Base-by-base conservation (phyloP, 2,113 vertebrate genomes). In the Dolichotis patagonum region DNA sequence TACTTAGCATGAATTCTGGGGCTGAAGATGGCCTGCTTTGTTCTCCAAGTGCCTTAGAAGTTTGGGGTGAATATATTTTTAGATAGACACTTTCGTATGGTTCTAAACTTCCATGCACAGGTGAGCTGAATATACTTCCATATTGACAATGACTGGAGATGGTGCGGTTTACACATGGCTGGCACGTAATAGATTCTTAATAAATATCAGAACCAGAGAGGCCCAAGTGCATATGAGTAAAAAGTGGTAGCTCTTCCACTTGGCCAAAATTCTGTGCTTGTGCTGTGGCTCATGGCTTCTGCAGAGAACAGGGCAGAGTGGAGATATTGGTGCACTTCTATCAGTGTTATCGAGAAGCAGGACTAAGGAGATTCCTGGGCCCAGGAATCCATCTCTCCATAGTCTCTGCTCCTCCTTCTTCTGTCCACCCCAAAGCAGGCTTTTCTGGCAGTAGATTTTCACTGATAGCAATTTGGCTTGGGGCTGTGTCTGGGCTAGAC, bases 391-490 rank as follows among this genome's bases (percentile, higher is more conserved):
- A 54, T 35, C 5, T 77, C 63, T 90, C 35, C 28, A 14, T 1
- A 28, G 85, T 30, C 14, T 58, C 62, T 63, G 22, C 13, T 63
- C 2, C n/a, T 3, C 20, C 1, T 32, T 78, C 30, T 22, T 17
- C 14, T 28, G 0, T 1, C 30, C 17, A 6, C 5, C 52, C 56
- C 19, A 16, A 0, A 32, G 17, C 19, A 1, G 67, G 11, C 41
- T 77, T 26, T 71, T 30, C 14, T 5, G 35, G 52, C 0, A 60
- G 38, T 26, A 75, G 5, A 7, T 82, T 85, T 91, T 78, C 9
- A 85, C 52, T 38, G 77, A 14, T 52, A 41, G 60, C 60, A 43
- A 46, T 95, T 60, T 86, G n/a, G n/a, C n/a, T n/a, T n/a, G n/a
- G n/a, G 54, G 13, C 28, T 73, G 56, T 38, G 62, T 35, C 49